Base-by-base conservation (phyloP, 2,113 vertebrate genomes). In the Nicator chloris region DNA sequence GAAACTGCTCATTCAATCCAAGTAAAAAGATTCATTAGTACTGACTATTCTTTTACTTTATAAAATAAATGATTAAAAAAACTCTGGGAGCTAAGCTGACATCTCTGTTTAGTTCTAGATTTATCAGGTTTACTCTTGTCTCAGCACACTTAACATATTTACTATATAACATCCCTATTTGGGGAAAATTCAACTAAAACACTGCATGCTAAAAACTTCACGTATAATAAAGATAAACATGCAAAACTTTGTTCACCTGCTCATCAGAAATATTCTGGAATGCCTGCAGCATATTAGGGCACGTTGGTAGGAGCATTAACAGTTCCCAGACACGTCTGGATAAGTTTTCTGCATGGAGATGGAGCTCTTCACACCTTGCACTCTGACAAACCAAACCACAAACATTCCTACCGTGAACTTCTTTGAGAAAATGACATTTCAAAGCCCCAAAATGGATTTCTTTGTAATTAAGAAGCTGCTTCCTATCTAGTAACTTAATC, bases 251-350 rank as follows among this genome's bases (percentile, higher is more conserved):
- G 93, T 96, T 98, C 50, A 99, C 99, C 98, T 99, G 98, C 79
- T 99, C 99, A 72, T 99, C 99, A 1, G 99, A 99, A 97, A 99
- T 99, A 98, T 98, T 99, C 97, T 99, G 99, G 98, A 99, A 99
- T 83, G 99, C 99, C 97, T 98, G 99, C 85, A 99, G 97, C 99
- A 99, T 99, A 97, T 99, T 99, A 95, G 99, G 99, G 97, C 99
- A 99, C 0, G 99, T 99, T 69, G 99, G 99, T 68, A 99, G 98
- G 82, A 99, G 98, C 99, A 99, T 99, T 76, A 99, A 97, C 28
- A 99, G 98, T 95, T 99, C 99, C 99, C 99, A 99, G 27, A 99
- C 99, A 42, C 99, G 98, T 5, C 99, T 98, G 45, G 99, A 99
- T 61, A 99, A 98, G 80, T 99, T 99, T 97, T 99, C 99, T 22